Percentiles rank a stretch among this genome's conserved stretches.
phyloP scores from a whole-genome alignment of 2,797 vertebrate genomes.

The Podargus strigoides region DNA sequence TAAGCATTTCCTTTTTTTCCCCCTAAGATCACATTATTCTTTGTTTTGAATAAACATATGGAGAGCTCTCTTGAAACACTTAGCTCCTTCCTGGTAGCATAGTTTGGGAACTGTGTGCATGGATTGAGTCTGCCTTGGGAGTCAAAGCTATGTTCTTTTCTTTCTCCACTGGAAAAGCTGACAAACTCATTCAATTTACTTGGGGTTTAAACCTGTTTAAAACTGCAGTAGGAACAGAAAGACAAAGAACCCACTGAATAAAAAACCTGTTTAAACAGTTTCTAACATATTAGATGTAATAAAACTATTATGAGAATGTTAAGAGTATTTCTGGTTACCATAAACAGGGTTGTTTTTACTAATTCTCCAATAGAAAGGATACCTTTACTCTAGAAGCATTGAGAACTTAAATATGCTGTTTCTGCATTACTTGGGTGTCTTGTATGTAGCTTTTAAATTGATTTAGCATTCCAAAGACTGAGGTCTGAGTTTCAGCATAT shows the following conservation, averaged over 20 bases:
- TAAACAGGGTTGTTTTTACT: not conserved
- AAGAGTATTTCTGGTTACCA: not conserved
- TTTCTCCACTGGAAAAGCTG: not conserved
- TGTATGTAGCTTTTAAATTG: not conserved
- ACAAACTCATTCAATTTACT: not conserved
- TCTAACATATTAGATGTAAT: not conserved
- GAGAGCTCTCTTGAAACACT: not conserved
- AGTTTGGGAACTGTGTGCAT: not conserved
- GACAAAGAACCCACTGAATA: too few species aligned
- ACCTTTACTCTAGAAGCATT: not conserved
- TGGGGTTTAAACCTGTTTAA: not conserved
- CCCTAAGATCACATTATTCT: not conserved
- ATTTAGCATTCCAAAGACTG: not conserved
- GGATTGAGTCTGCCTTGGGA: not conserved
- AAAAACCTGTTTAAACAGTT: not conserved
- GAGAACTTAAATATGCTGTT: not conserved
- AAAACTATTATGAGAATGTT: not conserved
- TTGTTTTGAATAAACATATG: not conserved
- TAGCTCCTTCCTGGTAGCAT: not conserved
- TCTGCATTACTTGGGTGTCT: accelerated
- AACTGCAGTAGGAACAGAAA: not conserved
- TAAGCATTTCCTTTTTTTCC: not conserved
- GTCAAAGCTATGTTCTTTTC: not conserved
- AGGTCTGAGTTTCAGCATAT: not conserved
- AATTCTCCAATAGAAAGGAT: not conserved